Evolutionary conservation across 2,113 vertebrate genomes (phyloP), one percentile per base, ranked within the genome.

Genomic region (Oreocharis arfaki): DNA sequence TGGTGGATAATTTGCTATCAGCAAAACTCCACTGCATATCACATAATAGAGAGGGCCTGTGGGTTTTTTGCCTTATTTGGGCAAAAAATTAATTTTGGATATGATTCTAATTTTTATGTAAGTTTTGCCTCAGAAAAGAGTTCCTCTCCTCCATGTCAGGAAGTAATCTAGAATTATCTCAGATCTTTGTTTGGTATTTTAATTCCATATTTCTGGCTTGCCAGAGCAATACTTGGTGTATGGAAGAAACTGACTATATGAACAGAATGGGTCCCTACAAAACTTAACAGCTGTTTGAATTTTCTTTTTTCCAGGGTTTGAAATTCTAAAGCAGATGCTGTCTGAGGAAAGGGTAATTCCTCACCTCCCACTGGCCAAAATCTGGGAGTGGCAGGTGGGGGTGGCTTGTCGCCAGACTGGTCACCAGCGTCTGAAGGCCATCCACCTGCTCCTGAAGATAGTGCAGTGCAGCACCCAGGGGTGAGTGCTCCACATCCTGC

Each of bases 351-450:
- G 98, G 70, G 98, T 99, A 5, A 94, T 99, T 47, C 94, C 96
- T 55, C 98, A 99, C 87, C 98, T 99, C 46, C 99, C 99, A 0
- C 75, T 99, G 91, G 95, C 98, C 67, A 99, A 98, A 77, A 99
- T 99, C 88, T 99, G 99, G 99, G 99, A 99, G 76, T 99, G 99
- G 99, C 98, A 99, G 97, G 99, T 99, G 35, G 99, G 99, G 5
- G 99, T 99, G 74, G 99, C 99, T 11, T 99, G 99, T 86, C 98
- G 99, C 5, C 99, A 99, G 97, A 99, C 98, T 0, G 99, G 99
- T 11, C 98, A 98, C 97, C 99, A 99, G 97, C 97, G 99, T 0
- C 95, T 99, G 9, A 99, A 99, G 97, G 99, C 99, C 41, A 97
- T 99, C 91, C 99, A 99, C 96, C 87, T 99, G 86, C 98, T 99